phyloP scores from a whole-genome alignment of 1,140 invertebrate species.

The Alviniconcha marisindica region DNA sequence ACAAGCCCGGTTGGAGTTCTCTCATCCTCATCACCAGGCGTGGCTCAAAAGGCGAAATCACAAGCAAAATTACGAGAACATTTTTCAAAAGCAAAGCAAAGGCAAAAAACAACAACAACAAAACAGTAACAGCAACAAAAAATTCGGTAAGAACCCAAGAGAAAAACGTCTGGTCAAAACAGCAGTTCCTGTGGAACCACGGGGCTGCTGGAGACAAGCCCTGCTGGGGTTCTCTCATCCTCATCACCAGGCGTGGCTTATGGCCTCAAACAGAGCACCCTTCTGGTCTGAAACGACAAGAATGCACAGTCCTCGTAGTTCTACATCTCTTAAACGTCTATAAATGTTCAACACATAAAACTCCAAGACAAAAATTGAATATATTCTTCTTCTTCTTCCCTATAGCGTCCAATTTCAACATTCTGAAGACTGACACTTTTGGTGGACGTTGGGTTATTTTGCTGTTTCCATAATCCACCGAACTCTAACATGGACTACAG shows the following conservation, averaged over 20 bases:
- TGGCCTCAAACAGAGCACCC: conserved; percentile 18
- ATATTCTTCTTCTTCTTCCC: too few species aligned
- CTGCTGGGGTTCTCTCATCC: not conserved
- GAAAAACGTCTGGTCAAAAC: not conserved
- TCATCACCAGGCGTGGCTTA: not conserved
- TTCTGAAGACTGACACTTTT: too few species aligned
- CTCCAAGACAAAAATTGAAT: too few species aligned
- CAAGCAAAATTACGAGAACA: not conserved
- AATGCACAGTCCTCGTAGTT: not conserved
- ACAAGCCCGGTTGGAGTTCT: not conserved
- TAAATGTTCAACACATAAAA: too few species aligned
- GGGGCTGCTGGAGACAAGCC: not conserved
- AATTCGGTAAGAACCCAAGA: not conserved
- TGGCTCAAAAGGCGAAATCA: too few species aligned
- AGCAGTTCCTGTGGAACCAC: not conserved
- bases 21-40: not conserved
- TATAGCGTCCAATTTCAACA: too few species aligned
- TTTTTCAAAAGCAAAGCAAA: not conserved
- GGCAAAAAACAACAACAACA: not conserved
- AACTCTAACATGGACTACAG: too few species aligned
- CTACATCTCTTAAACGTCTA: not conserved
- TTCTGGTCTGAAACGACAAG: not conserved
- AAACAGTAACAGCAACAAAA: not conserved
- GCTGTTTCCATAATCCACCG: too few species aligned
- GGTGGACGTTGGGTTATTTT: too few species aligned